Evolutionary conservation across 2,113 vertebrate genomes (phyloP).

Genomic region (Myocastor coypus): DNA sequence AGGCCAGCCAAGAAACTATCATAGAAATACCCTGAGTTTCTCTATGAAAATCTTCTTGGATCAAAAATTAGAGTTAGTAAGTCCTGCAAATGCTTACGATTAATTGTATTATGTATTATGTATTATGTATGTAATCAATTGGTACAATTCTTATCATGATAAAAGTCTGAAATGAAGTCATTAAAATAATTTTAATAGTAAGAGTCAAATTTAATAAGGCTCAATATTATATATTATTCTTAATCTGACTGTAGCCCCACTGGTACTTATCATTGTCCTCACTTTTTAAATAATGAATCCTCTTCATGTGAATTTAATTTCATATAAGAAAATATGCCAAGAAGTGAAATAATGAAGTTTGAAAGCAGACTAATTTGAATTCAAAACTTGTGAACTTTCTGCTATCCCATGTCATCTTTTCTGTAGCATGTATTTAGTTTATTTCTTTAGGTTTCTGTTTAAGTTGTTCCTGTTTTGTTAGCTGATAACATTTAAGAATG

Average conservation of each 20-base stretch:
- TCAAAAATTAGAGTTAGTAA: background rate
- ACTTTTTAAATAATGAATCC: slow-evolving; percentile 19
- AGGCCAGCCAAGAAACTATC: background rate
- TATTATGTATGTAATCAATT: slow-evolving; percentile 63
- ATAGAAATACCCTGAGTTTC: background rate
- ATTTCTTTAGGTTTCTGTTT: slow-evolving; percentile 40
- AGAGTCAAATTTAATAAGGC: background rate
- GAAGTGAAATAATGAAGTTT: slow-evolving; percentile 29
- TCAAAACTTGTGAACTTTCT: background rate
- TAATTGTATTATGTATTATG: too few species aligned
- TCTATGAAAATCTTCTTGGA: slow-evolving; percentile 21
- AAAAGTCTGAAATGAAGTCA: slow-evolving; percentile 77
- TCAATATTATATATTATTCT: background rate
- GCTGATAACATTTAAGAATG: slow-evolving; percentile 76
- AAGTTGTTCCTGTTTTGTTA: slow-evolving; percentile 42
- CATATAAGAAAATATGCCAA: background rate
- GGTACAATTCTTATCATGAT: slow-evolving; percentile 68
- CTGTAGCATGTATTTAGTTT: background rate
- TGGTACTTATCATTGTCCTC: background rate
- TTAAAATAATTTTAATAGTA: slow-evolving; percentile 16
- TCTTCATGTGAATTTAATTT: slow-evolving; percentile 9
- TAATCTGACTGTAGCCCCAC: background rate
- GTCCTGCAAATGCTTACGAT: background rate
- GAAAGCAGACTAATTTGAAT: background rate
- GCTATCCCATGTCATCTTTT: background rate